Evolutionary conservation across 1,140 invertebrate genomes (phyloP).

Genomic region (Gryllus bimaculatus): DNA sequence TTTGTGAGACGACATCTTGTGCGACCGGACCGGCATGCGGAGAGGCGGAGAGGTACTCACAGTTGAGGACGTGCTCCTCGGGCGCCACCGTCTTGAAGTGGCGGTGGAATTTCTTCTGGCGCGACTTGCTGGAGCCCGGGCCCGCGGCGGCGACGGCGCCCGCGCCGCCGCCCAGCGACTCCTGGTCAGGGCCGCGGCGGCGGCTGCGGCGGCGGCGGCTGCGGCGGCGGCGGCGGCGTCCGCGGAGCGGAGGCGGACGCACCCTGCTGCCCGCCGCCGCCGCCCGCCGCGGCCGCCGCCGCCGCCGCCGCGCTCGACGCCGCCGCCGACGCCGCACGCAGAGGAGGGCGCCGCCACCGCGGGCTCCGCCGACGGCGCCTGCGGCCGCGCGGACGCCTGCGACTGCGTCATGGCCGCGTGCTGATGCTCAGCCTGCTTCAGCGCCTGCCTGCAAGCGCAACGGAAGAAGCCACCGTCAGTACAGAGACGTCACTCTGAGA

Average conservation of each 20-base stretch:
- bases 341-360: slow-evolving; percentile 48
- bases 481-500: too few relatives aligned
- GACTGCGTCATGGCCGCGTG: slow-evolving; percentile 34
- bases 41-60: slow-evolving; percentile 40
- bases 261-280: slow-evolving; percentile 62
- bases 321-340: slow-evolving; percentile 36
- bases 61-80: slow-evolving; percentile 69
- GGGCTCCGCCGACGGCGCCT: slow-evolving; percentile 18
- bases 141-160: slow-evolving; percentile 7
- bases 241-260: slow-evolving; percentile 62
- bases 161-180: slow-evolving; percentile 8
- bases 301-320: slow-evolving; percentile 30
- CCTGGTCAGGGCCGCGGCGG: not conserved
- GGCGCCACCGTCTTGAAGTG: slow-evolving; percentile 62
- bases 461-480: too few relatives aligned
- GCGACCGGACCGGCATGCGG: not conserved
- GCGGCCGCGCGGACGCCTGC: slow-evolving; percentile 23
- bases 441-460: slow-evolving; percentile 31
- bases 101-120: slow-evolving; percentile 63
- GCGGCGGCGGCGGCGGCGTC: not conserved
- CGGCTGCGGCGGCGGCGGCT: too few relatives aligned
- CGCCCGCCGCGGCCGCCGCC: slow-evolving; percentile 58
- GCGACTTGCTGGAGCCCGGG: slow-evolving; percentile 51
- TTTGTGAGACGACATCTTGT: too few relatives aligned
- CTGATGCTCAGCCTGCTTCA: slow-evolving; percentile 39